Base-by-base conservation (phyloP, 2,797 vertebrate genomes). In the Staurois parvus region DNA sequence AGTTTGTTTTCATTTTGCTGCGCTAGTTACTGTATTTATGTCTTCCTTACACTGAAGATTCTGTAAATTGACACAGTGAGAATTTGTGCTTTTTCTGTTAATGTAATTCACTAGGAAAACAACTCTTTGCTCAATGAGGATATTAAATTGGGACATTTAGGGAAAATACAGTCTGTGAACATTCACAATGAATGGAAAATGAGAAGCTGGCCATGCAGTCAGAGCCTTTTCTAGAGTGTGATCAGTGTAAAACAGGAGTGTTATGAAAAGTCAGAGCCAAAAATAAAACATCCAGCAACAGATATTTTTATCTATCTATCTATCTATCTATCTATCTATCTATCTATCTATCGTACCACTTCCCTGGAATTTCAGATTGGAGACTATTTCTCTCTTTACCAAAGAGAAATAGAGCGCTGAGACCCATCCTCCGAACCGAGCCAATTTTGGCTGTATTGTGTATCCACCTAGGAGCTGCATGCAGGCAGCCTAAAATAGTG, bases 111-210 rank as follows among this genome's bases (percentile, higher is more conserved):
- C 52, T 64, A 77, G 70, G 59, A 77, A 79, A 42, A 59, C 52
- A 24, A 40, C 9, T 15, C 45, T 34, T 2, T 3, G 19, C 72
- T 84, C 56, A 83, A 59, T 87, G 79, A 76, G 70, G 59, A 76
- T 81, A 76, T 81, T 83, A 77, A 82, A 77, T 29, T 70, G 68
- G 64, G 52, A 77, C 67, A 66, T 76, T 77, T 52, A 67, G 42
- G 28, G n/a, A n/a, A 84, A 87, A 75, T 75, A 56, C 67, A 79
- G 67, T 19, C 76, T 17, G 59, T 64, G 70, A 83, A 75, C 21
- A 34, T 87, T 87, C 76, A 79, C 81, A 72, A 29, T 86, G 80
- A 86, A 86, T 86, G 75, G 29, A 48, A 74, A 86, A 86, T 83
- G 26, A 85, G 56, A 70, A 72, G 30, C 17, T 68, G 45, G 64